Evolutionary conservation across 1,140 invertebrate genomes (phyloP), one percentile per base, ranked within the genome.

Genomic region (Bombus cullumanus): DNA sequence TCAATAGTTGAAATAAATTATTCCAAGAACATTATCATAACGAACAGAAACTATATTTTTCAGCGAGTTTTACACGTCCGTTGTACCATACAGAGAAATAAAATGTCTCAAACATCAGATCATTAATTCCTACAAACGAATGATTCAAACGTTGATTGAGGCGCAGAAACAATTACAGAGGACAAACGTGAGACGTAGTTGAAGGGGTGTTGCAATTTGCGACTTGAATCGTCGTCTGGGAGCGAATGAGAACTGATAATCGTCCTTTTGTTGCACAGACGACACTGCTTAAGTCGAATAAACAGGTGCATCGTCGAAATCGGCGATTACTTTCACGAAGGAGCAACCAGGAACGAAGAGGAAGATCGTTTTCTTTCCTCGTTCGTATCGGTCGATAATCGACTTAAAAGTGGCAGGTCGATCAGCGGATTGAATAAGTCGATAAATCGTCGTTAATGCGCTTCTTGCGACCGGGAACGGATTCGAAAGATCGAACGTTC

Each of bases 351-450:
- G 6, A 22, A 22, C 4, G 4, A 41, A 31, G 18, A 31, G 28
- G 28, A 31, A 57, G n/a, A 78, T 62, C 9, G 10, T 66, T 76
- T 18, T 39, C 47, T 34, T 75, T 9, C 3, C 12, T 25, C 4
- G 41, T 31, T 43, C 6, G 34, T 25, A 10, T 37, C 6, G 25
- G 3, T 64, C 59, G 59, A 41, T 66, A 39, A 62, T 78, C 71
- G 71, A 86, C 37, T 88, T 79, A 74, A 88, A 85, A 78, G 73
- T 75, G 72, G 28, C 83, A 31, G 43, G 22, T 89, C n/a, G 62
- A 80, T 81, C 69, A 68, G 41, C 39, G 75, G 22, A 31, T 5
- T 75, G 28, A 10, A 47, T 31, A 10, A 6, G n/a, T 18, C 41
- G 86, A 88, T 87, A 83, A 83, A 84, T 87, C 86, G 64, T 34